These are phyloP conservation scores for Bothrops jararaca DNA, from an alignment of 2,113 vertebrate genomes.

Conservation along the genomic window DNA sequence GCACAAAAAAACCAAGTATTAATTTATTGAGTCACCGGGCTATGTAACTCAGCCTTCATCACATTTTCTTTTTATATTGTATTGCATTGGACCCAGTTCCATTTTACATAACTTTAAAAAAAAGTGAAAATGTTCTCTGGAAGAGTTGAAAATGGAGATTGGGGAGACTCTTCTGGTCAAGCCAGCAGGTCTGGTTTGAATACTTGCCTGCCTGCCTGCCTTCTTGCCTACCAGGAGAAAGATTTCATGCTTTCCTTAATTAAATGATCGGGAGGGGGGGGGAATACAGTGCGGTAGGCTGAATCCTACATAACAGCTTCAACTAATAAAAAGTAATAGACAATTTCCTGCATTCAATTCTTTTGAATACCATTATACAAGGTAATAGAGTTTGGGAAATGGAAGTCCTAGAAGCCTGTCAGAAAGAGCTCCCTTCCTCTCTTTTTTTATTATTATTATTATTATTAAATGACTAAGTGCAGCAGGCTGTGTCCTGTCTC, in stretches of 20 bases:
- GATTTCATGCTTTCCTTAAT: slow-evolving; percentile 85
- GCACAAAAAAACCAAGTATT: not conserved
- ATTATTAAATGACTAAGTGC: slow-evolving; percentile 88
- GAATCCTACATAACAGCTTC: slow-evolving; percentile 83
- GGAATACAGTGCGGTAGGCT: slow-evolving; percentile 74
- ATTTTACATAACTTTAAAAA: slow-evolving; percentile 26
- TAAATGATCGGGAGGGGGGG: slow-evolving; percentile 76
- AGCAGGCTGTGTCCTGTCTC: slow-evolving; percentile 95
- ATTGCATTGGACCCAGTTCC: slow-evolving; percentile 37
- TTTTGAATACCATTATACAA: slow-evolving; percentile 86
- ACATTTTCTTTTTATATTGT: slow-evolving; percentile 28
- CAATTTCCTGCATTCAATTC: slow-evolving; percentile 81
- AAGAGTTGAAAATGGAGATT: slow-evolving; percentile 37
- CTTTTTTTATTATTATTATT: slow-evolving; percentile 59
- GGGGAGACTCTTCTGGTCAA: slow-evolving; percentile 48
- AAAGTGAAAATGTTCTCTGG: slow-evolving; percentile 33
- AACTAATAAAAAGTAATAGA: slow-evolving; percentile 89
- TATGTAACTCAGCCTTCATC: slow-evolving; percentile 46
- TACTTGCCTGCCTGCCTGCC: slow-evolving; percentile 58
- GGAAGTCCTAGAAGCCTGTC: slow-evolving; percentile 84
- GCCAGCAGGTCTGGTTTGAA: slow-evolving; percentile 61
- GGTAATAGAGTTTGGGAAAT: slow-evolving; percentile 89
- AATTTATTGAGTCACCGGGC: rapidly evolving
- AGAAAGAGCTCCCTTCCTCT: slow-evolving; percentile 71
- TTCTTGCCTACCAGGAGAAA: slow-evolving; percentile 58